A percentile compares a stretch with the other conserved stretches of the same genome.
These are phyloP conservation scores for Sarcophaga rosellei DNA, from an alignment of 2,888 invertebrate species.

Conservation along the genomic window DNA sequence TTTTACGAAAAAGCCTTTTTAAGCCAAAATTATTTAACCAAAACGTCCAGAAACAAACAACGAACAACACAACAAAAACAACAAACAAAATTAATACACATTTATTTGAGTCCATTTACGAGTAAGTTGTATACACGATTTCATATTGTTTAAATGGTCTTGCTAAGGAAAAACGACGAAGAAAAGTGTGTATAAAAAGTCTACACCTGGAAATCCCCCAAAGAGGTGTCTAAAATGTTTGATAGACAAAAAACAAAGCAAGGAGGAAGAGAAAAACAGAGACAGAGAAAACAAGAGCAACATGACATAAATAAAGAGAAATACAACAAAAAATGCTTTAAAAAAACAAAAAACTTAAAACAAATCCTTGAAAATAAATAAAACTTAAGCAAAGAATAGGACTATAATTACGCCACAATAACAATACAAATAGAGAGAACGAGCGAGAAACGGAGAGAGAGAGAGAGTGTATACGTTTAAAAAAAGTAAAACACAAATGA, in stretches of 20 bases:
- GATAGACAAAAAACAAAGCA: conserved; percentile 5
- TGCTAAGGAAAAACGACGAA: no score
- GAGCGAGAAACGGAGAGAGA: not conserved
- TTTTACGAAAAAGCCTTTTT: not conserved
- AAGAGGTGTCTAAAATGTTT: conserved; percentile 49
- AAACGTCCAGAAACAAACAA: not conserved
- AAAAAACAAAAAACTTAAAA: conserved; percentile 7
- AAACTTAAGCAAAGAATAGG: conserved; percentile 2
- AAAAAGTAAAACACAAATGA: conserved; percentile 18
- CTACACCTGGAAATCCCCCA: conserved; percentile 44
- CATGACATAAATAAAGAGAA: not conserved
- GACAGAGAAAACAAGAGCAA: not conserved
- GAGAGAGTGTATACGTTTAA: not conserved
- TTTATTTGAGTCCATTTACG: conserved; percentile 36
- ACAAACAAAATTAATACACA: conserved; percentile 36
- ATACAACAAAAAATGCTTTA: not conserved
- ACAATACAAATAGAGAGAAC: not conserved
- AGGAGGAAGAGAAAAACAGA: not conserved
- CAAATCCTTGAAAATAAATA: conserved; percentile 34
- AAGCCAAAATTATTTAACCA: conserved; percentile 1
- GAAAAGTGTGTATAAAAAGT: not conserved
- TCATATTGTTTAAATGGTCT: not conserved
- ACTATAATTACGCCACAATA: conserved; percentile 49
- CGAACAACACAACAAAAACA: no score
- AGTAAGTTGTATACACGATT: not conserved